Evolutionary conservation across 1,140 invertebrate species (phyloP), one percentile per base, ranked within the genome.

Genomic region (Orius laevigatus): DNA sequence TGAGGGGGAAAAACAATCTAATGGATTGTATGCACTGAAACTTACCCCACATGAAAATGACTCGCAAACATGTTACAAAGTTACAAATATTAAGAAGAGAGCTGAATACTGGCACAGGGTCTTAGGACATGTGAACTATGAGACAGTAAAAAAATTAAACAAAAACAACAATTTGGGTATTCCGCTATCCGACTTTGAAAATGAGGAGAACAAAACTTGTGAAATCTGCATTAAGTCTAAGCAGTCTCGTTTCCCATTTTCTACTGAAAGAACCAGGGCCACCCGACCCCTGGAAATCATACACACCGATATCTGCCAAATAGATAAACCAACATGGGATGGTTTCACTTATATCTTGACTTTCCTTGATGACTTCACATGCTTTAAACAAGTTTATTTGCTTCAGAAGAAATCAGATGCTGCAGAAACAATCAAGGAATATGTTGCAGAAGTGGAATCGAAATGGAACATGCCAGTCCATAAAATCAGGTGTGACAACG

Each of bases 301-400:
- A 14, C 43, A 46, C 16, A 31, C 43, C 15, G 43, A 46, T 20
- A 14, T 46, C 3, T 46, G 43, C 15, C 36, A n/a, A 2, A 38
- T 38, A 12, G 36, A 38, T 38, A n/a, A n/a, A 38, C 36, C 12
- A 38, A 38, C 36, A 12, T 15, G 15, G 12, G 36, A 38, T 38
- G 36, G 36, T 38, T 12, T 12, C 12, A 58, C 54, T 25, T 66
- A 65, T 53, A 62, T 63, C 56, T 50, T 63, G 12, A 58, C 58
- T 16, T 63, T 64, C 34, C 59, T 59, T 36, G 63, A 66, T 54
- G 60, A 66, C 54, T 66, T 42, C 52, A 61, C 59, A n/a, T 55
- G 59, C 53, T 63, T 61, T 52, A 44, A 42, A 11, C 44, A 55
- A 10, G 53, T 62, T 6, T 64, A 59, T 48, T 39, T 63, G 3